These are phyloP conservation scores for Seriola quinqueradiata DNA, from an alignment of 2,113 vertebrate species.

Conservation along the genomic window DNA sequence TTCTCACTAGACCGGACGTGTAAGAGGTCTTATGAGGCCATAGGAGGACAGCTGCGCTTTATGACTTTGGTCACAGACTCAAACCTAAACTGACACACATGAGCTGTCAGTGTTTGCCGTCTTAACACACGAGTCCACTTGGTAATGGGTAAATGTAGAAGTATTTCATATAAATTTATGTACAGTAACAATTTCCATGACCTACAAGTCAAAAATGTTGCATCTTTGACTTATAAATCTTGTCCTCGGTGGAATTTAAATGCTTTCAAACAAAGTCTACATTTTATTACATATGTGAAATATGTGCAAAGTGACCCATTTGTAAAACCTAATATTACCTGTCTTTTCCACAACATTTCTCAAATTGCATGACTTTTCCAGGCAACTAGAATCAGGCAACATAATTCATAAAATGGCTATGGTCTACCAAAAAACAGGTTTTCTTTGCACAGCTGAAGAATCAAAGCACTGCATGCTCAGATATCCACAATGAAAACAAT, in stretches of 20 bases:
- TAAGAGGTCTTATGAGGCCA: background rate
- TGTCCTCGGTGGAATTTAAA: background rate
- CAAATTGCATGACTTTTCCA: background rate
- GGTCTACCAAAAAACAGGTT: background rate
- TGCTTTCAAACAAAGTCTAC: background rate
- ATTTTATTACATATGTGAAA: background rate
- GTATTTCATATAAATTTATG: background rate
- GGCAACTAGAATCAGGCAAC: background rate
- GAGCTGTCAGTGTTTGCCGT: no score
- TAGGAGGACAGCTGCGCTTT: slow-evolving; percentile 14
- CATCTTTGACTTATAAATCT: background rate
- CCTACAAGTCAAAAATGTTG: no score
- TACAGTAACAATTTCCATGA: background rate
- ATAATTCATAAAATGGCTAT: background rate
- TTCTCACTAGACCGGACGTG: background rate
- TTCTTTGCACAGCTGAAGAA: background rate
- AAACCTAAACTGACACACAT: no score
- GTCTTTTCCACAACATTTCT: background rate
- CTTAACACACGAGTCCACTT: background rate
- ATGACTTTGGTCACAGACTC: background rate
- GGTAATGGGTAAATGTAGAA: background rate
- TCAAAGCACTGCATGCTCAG: background rate
- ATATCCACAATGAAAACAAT: background rate
- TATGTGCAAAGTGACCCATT: background rate
- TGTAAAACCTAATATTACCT: background rate